Evolutionary conservation across 2,113 vertebrate species (phyloP).

Genomic region (Gallinago undulata): DNA sequence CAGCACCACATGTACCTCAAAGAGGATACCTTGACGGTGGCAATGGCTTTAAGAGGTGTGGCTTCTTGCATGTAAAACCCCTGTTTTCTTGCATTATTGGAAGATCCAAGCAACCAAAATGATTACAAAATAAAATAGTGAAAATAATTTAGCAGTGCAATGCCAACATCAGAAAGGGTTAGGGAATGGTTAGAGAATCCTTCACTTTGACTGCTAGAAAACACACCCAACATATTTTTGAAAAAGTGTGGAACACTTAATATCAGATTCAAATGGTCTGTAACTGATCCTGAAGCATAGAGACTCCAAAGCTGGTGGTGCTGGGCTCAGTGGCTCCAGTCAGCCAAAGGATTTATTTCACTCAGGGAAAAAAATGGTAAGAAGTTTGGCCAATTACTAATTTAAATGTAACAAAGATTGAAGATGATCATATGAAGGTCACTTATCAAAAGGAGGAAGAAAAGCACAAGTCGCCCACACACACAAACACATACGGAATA

Average conservation of each 20-base stretch:
- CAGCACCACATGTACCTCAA: background rate
- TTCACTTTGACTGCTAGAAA: background rate
- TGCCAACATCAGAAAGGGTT: background rate
- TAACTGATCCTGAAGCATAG: background rate
- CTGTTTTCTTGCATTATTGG: background rate
- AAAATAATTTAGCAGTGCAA: background rate
- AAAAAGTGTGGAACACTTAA: background rate
- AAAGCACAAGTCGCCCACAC: background rate
- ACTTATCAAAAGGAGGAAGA: background rate
- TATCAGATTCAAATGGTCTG: background rate
- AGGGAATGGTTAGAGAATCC: background rate
- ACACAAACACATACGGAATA: background rate
- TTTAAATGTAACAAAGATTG: background rate
- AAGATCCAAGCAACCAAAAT: background rate
- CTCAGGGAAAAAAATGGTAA: background rate
- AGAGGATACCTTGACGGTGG: background rate
- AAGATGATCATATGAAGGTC: background rate
- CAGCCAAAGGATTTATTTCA: background rate
- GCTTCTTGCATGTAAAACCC: background rate
- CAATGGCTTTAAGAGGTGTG: background rate
- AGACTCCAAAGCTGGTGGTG: background rate
- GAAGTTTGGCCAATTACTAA: background rate
- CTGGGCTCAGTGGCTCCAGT: background rate
- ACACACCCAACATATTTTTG: accelerated
- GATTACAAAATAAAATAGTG: background rate